Conservation (phyloP, 2,113 vertebrate genomes). For the Numenius arquata region DNA sequence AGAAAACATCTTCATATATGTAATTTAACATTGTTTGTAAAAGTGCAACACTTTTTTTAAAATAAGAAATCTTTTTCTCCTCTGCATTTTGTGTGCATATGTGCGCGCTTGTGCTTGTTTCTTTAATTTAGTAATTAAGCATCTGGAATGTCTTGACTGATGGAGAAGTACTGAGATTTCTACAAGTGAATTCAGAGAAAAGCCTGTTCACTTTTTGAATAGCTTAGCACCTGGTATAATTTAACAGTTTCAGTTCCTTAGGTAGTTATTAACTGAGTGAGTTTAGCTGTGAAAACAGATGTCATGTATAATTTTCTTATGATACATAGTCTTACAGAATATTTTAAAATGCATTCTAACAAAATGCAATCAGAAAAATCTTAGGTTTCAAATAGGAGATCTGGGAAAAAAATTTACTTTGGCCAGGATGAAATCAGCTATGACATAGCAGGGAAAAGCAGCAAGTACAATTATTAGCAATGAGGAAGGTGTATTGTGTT, state of each 20-base stretch:
- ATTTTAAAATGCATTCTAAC: neutral
- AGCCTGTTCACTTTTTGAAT: neutral
- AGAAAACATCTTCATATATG: neutral
- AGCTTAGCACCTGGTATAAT: slow-evolving; percentile 9
- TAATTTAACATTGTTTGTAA: neutral
- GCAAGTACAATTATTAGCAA: neutral
- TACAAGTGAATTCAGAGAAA: neutral
- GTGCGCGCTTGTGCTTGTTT: accelerated
- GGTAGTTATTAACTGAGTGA: neutral
- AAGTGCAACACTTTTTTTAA: neutral
- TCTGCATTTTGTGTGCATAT: neutral
- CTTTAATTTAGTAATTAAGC: slow-evolving; percentile 45
- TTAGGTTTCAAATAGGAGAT: neutral
- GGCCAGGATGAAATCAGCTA: neutral
- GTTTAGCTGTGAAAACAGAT: slow-evolving; percentile 30
- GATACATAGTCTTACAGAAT: neutral
- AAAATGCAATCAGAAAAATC: neutral
- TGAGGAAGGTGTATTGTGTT: neutral
- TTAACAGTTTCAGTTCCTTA: slow-evolving; percentile 29
- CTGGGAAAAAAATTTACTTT: neutral
- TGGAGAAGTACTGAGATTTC: neutral
- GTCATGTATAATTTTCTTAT: neutral
- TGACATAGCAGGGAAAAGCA: neutral
- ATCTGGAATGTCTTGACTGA: slow-evolving; percentile 26
- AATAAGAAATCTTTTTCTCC: neutral